A percentile compares a stretch with the other conserved stretches of the same genome.
Evolutionary conservation across 2,797 vertebrate species (phyloP).

Genomic region (Coregonus ussuriensis): DNA sequence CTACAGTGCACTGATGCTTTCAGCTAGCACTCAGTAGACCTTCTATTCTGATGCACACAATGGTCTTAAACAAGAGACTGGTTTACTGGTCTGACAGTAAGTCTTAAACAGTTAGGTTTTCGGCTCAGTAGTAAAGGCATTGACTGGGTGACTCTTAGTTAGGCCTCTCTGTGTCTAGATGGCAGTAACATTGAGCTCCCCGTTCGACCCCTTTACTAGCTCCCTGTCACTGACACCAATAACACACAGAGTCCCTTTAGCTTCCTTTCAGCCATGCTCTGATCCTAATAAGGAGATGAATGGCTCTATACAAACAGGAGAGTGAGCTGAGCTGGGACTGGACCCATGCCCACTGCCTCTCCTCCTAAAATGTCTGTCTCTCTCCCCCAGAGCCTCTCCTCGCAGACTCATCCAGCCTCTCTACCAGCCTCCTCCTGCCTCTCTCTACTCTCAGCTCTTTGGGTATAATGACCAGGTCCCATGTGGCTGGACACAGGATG

Average conservation of each 20-base stretch:
- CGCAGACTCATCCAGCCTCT: not conserved
- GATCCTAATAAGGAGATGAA: constrained; percentile 78
- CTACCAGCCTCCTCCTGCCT: no score
- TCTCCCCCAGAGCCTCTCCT: no score
- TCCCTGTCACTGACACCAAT: constrained; percentile 62
- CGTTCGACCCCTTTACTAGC: constrained; percentile 60
- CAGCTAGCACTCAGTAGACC: constrained; percentile 48
- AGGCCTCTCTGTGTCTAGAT: constrained; percentile 33
- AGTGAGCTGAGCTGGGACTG: constrained; percentile 54
- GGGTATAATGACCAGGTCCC: not conserved
- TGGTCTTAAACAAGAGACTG: not conserved
- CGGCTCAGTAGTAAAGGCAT: constrained; percentile 14
- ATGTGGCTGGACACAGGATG: not conserved
- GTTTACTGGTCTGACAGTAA: constrained; percentile 6
- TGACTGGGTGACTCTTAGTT: constrained; percentile 29
- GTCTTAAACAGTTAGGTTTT: constrained; percentile 30
- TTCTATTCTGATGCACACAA: constrained; percentile 23
- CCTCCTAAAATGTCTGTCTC: not conserved
- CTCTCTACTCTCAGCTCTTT: no score
- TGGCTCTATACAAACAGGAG: constrained; percentile 68
- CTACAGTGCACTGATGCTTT: constrained; percentile 54
- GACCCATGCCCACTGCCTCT: constrained; percentile 51
- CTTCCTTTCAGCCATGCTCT: constrained; percentile 59
- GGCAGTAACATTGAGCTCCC: constrained; percentile 55
- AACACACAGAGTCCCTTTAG: constrained; percentile 62